A percentile compares a stretch with the other conserved stretches of the same genome.
Evolutionary conservation across 2,113 vertebrate species (phyloP).

Genomic region (Cottus gobio): DNA sequence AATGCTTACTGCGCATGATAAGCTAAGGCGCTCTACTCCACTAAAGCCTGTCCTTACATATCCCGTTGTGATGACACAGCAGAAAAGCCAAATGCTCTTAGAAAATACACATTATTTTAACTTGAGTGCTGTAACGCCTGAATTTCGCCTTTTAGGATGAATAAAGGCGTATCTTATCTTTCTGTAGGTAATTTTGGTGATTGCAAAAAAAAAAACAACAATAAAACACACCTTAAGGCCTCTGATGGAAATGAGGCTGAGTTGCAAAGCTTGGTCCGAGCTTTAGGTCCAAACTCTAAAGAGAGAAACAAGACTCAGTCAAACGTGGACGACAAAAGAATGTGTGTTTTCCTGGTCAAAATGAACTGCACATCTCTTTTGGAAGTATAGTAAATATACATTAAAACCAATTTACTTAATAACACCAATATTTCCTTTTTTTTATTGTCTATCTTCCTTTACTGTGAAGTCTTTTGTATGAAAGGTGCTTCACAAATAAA

Average conservation of each 20-base stretch:
- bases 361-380: background rate
- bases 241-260: slow-evolving; percentile 84
- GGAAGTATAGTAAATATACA: background rate
- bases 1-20: slow-evolving; percentile 51
- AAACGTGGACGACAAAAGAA: background rate
- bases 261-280: slow-evolving; percentile 82
- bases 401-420: no score
- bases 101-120: background rate
- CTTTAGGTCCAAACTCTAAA: slow-evolving; percentile 85
- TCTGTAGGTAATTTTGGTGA: background rate
- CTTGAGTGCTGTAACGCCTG: background rate
- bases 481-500: background rate
- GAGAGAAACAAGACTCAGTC: slow-evolving; percentile 29
- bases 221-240: slow-evolving; percentile 84
- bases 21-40: slow-evolving; percentile 27
- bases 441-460: background rate
- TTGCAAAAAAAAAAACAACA: background rate
- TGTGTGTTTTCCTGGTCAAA: background rate
- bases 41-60: slow-evolving; percentile 45
- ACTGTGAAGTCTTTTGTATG: background rate
- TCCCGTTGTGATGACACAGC: slow-evolving; percentile 29
- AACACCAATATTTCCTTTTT: no score
- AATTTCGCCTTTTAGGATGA: background rate
- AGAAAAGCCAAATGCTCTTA: slow-evolving; percentile 9
- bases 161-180: background rate